Evolutionary conservation across 1,140 invertebrate species (phyloP).

Genomic region (Brachionus koreanus): DNA sequence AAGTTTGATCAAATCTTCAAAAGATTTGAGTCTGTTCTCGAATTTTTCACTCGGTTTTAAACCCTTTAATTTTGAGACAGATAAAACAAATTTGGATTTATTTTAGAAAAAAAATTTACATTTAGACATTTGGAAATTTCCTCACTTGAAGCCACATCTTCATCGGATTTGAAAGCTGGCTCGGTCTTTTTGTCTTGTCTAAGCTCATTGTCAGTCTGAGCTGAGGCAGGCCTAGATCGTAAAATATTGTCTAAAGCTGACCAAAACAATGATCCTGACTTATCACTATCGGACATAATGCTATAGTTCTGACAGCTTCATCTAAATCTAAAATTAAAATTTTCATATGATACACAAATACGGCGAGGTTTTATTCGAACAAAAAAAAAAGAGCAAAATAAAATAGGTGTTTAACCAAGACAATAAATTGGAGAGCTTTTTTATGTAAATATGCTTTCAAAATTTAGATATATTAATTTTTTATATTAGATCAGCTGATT

Average conservation of each 20-base stretch:
- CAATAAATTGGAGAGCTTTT: not conserved
- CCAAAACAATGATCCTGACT: conserved; percentile 13
- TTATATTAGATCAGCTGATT: not conserved
- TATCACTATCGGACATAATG: conserved; percentile 5
- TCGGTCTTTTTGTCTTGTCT: conserved; percentile 5
- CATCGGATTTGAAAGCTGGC: not conserved
- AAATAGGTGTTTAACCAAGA: not conserved
- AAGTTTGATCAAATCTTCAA: conserved; percentile 13
- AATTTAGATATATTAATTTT: not conserved
- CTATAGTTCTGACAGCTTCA: not conserved
- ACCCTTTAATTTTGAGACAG: not conserved
- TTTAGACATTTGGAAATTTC: conserved; percentile 1
- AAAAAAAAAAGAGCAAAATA: not conserved
- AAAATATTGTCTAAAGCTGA: conserved; percentile 1
- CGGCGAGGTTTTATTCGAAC: not conserved
- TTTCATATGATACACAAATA: not conserved
- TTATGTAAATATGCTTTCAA: not conserved
- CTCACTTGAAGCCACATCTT: not conserved
- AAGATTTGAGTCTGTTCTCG: conserved; percentile 9
- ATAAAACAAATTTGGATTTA: too few relatives aligned
- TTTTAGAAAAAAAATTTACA: not conserved
- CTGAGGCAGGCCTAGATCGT: not conserved
- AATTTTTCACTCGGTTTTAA: not conserved
- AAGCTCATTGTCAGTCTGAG: not conserved
- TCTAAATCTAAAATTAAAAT: not conserved